Conservation (phyloP, 1,140 invertebrate genomes). For the Saccostrea echinata region DNA sequence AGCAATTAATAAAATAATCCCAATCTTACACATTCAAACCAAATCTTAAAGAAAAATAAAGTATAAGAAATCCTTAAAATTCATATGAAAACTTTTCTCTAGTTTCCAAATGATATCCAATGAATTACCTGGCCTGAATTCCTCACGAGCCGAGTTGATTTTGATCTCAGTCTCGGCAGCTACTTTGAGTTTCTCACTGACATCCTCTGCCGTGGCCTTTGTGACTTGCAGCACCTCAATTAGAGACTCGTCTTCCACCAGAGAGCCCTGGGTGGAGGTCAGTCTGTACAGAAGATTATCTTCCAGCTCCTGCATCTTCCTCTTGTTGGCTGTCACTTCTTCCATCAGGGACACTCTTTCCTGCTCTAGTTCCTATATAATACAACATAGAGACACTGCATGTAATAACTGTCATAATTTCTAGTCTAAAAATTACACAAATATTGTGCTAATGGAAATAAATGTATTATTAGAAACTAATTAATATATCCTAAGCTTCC, state of each 20-base stretch:
- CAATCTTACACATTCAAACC: too few species aligned
- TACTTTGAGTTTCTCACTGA: conserved; percentile 94
- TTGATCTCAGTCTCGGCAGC: conserved; percentile 96
- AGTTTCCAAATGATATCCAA: not conserved
- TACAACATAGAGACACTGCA: not conserved
- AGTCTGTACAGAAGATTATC: conserved; percentile 93
- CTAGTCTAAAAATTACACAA: too few species aligned
- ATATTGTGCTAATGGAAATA: too few species aligned
- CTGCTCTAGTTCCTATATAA: conserved; percentile 91
- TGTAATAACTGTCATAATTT: too few species aligned
- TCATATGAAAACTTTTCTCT: too few species aligned
- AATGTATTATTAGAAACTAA: too few species aligned
- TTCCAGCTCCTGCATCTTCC: conserved; percentile 97
- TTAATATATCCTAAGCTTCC: too few species aligned
- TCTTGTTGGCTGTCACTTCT: conserved; percentile 96
- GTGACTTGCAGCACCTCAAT: conserved; percentile 95
- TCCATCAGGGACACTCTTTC: conserved; percentile 95
- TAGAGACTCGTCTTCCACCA: conserved; percentile 97
- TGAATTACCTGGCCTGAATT: conserved; percentile 88
- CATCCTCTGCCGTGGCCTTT: conserved; percentile 96
- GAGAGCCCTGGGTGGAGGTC: conserved; percentile 94
- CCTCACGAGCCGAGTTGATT: conserved; percentile 95
- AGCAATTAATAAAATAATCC: too few species aligned
- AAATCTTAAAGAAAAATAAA: too few species aligned
- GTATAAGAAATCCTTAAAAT: too few species aligned